Evolutionary conservation across 2,113 vertebrate genomes (phyloP).

Genomic region (Campylomormyrus numenius): DNA sequence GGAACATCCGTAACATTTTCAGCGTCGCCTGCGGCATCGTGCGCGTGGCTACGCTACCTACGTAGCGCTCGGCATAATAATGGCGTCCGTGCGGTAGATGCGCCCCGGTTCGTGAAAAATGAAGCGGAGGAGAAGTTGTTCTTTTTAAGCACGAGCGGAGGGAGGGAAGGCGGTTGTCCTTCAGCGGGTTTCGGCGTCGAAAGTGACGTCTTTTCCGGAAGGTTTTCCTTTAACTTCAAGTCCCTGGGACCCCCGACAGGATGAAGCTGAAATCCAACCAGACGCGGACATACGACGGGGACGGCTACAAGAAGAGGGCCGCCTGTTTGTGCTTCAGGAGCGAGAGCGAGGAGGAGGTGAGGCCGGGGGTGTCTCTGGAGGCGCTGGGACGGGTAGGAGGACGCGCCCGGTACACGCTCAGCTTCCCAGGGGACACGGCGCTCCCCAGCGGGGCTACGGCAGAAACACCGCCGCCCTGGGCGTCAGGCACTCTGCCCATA

Average conservation of each 20-base stretch:
- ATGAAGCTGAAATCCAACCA: constrained; percentile 99
- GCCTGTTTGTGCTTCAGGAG: constrained; percentile 93
- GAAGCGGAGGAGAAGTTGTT: constrained; percentile 66
- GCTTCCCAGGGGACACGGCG: neutral
- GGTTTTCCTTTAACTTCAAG: constrained; percentile 48
- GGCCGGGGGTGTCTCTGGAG: constrained; percentile 25
- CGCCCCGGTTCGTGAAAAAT: constrained; percentile 63
- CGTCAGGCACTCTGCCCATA: neutral
- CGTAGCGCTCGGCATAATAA: constrained; percentile 59
- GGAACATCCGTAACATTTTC: neutral
- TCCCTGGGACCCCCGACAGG: constrained; percentile 50
- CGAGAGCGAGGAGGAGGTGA: constrained; percentile 90
- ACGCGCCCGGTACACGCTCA: neutral
- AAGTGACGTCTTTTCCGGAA: constrained; percentile 35
- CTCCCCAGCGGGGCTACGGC: neutral
- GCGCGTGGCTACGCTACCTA: constrained; percentile 12
- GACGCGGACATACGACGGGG: constrained; percentile 93
- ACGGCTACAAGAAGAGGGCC: constrained; percentile 92
- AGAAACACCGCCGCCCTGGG: neutral
- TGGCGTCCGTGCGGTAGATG: constrained; percentile 66
- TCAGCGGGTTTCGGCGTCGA: constrained; percentile 54
- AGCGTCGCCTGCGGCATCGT: neutral
- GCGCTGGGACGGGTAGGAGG: neutral
- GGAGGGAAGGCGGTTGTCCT: constrained; percentile 44
- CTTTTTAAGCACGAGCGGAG: constrained; percentile 46